These are phyloP conservation scores for Entelurus aequoreus DNA, from an alignment of 2,113 vertebrate genomes.

Conservation along the genomic window DNA sequence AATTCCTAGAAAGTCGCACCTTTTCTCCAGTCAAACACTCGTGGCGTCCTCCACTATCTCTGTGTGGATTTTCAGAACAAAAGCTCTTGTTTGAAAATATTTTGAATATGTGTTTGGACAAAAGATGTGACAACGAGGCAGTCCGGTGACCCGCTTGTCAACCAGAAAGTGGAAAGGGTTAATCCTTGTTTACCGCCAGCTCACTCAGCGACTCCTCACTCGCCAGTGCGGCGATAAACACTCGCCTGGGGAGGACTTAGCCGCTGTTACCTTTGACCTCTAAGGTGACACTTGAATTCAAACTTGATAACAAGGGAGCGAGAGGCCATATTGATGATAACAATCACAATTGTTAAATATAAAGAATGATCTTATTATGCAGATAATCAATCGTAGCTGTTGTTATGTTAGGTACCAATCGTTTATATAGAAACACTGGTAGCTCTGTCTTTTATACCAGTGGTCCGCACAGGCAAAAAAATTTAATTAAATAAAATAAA, in stretches of 20 bases:
- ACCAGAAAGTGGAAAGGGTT: conserved; percentile 55
- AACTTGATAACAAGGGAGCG: too few relatives aligned
- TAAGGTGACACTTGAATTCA: neutral
- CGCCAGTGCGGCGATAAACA: neutral
- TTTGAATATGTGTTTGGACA: conserved; percentile 33
- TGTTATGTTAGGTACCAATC: too few relatives aligned
- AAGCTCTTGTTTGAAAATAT: conserved; percentile 45
- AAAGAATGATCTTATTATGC: too few relatives aligned
- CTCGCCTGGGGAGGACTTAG: too few relatives aligned
- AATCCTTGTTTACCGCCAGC: conserved; percentile 53
- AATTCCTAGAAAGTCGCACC: neutral
- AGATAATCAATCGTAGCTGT: too few relatives aligned
- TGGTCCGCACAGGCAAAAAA: too few relatives aligned
- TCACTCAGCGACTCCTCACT: conserved; percentile 57
- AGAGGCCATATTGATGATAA: too few relatives aligned
- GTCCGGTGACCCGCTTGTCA: conserved; percentile 44
- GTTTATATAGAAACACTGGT: too few relatives aligned
- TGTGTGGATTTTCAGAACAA: conserved; percentile 16
- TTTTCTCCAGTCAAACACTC: conserved; percentile 29
- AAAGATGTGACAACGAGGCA: conserved; percentile 35
- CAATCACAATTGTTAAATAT: too few relatives aligned
- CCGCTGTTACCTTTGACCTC: neutral
- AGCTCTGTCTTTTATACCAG: too few relatives aligned
- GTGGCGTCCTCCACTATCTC: conserved; percentile 24
- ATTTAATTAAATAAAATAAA: too few relatives aligned